phyloP scores from a whole-genome alignment of 1,140 invertebrate genomes.

The Drosophila paulistorum region DNA sequence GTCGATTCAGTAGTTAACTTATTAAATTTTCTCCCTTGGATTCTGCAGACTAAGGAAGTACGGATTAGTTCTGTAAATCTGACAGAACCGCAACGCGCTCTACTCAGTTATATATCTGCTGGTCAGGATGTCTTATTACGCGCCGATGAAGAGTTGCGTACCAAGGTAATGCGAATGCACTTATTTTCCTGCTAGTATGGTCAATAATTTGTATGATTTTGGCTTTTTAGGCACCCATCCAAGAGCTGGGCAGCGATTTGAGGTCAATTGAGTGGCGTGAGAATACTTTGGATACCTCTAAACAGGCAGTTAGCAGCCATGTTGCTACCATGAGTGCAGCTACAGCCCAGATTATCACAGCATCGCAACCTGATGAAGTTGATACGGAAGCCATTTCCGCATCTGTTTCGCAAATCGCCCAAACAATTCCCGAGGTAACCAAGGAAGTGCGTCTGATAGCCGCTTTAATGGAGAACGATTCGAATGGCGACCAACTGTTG shows the following conservation, averaged over 20 bases:
- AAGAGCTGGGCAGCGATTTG: slow-evolving; percentile 90
- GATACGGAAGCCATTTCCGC: slow-evolving; percentile 98
- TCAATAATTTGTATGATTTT: not conserved
- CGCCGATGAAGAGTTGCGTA: slow-evolving; percentile 92
- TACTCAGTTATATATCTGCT: slow-evolving; percentile 94
- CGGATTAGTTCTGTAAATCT: slow-evolving; percentile 91
- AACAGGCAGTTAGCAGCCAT: slow-evolving; percentile 97
- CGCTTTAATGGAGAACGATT: slow-evolving; percentile 93
- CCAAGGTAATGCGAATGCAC: slow-evolving; percentile 76
- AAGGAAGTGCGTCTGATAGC: slow-evolving; percentile 97
- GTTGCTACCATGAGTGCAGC: slow-evolving; percentile 99
- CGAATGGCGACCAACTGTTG: slow-evolving; percentile 92
- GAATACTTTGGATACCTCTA: slow-evolving; percentile 96
- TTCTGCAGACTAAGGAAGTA: slow-evolving; percentile 91
- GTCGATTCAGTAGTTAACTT: not conserved
- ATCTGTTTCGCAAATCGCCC: slow-evolving; percentile 98
- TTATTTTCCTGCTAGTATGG: not conserved
- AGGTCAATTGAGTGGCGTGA: slow-evolving; percentile 96
- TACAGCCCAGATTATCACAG: slow-evolving; percentile 97
- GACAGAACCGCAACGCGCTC: slow-evolving; percentile 94
- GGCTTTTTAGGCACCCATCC: slow-evolving; percentile 86
- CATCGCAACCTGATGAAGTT: slow-evolving; percentile 89
- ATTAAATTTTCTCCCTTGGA: not conserved
- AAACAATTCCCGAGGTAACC: slow-evolving; percentile 97
- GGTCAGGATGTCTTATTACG: slow-evolving; percentile 93